phyloP scores from a whole-genome alignment of 2,113 vertebrate genomes.

The Glaucomys volans region DNA sequence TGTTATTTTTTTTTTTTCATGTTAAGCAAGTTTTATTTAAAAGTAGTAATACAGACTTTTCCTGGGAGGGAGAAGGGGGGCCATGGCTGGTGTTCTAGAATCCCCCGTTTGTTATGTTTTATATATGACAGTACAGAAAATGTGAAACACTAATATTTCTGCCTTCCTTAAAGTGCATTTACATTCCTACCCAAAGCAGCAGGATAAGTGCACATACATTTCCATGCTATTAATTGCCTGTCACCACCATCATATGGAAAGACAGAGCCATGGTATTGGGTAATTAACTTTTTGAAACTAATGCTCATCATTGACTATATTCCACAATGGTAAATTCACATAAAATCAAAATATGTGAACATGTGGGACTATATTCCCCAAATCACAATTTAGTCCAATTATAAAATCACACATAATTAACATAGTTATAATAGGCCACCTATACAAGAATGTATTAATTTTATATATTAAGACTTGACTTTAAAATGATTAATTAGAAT shows the following conservation, averaged over 20 bases:
- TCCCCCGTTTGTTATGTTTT: neutral
- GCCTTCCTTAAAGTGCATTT: neutral
- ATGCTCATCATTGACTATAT: neutral
- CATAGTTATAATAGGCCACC: neutral
- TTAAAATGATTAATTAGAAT: slow-evolving; percentile 47
- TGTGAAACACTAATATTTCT: neutral
- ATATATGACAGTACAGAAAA: neutral
- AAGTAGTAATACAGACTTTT: no score
- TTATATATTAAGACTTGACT: slow-evolving; percentile 16
- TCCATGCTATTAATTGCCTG: neutral
- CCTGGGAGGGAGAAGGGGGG: no score
- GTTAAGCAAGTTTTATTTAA: no score
- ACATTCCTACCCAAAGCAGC: neutral
- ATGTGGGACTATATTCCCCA: neutral
- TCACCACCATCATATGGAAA: neutral
- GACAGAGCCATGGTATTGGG: neutral
- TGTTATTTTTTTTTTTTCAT: neutral
- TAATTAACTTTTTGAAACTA: neutral
- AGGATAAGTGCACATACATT: rapidly evolving
- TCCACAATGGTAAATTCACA: neutral
- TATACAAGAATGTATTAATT: neutral
- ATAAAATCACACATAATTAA: neutral
- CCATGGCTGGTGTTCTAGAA: no score
- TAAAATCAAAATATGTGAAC: neutral
- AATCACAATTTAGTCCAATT: slow-evolving; percentile 22